Evolutionary conservation across 2,888 invertebrate genomes (phyloP).

Genomic region (Rhingia campestris): DNA sequence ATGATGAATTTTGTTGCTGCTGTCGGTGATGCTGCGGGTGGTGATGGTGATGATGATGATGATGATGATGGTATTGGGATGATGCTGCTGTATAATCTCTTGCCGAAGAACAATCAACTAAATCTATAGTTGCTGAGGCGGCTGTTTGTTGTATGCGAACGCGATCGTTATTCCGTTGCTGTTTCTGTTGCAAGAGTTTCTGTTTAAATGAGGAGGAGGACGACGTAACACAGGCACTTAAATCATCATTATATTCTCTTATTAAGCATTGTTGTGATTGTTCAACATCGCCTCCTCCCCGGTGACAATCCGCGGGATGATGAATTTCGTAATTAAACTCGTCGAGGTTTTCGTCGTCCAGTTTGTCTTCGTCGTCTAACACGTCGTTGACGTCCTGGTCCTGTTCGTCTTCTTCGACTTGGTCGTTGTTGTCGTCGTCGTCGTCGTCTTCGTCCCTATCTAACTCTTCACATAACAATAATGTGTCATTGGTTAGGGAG

Average conservation of each 20-base stretch:
- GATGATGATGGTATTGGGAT: constrained; percentile 67
- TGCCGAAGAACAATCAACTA: constrained; percentile 61
- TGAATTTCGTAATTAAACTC: constrained; percentile 66
- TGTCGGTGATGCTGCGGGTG: constrained; percentile 70
- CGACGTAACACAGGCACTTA: constrained; percentile 76
- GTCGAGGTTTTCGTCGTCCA: constrained; percentile 73
- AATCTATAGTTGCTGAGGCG: constrained; percentile 66
- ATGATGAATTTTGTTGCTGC: constrained; percentile 67
- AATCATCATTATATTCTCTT: constrained; percentile 75
- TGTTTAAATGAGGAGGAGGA: constrained; percentile 75
- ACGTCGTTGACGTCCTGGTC: constrained; percentile 68
- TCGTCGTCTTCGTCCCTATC: constrained; percentile 78
- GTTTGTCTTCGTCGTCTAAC: constrained; percentile 62
- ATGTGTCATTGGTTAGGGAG: constrained; percentile 80
- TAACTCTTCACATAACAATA: constrained; percentile 80
- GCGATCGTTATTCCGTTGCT: constrained; percentile 62
- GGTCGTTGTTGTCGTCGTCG: constrained; percentile 75
- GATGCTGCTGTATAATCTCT: constrained; percentile 54
- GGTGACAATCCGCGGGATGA: constrained; percentile 54
- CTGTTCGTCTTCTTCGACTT: constrained; percentile 52
- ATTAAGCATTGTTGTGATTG: constrained; percentile 65
- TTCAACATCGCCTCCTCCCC: constrained; percentile 72
- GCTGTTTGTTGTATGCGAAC: constrained; percentile 69
- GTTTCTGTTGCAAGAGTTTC: constrained; percentile 67
- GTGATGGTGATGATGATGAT: constrained; percentile 72